Evolutionary conservation across 1,140 invertebrate species (phyloP), one percentile per base, ranked within the genome.

Genomic region (Harpegnathos saltator): DNA sequence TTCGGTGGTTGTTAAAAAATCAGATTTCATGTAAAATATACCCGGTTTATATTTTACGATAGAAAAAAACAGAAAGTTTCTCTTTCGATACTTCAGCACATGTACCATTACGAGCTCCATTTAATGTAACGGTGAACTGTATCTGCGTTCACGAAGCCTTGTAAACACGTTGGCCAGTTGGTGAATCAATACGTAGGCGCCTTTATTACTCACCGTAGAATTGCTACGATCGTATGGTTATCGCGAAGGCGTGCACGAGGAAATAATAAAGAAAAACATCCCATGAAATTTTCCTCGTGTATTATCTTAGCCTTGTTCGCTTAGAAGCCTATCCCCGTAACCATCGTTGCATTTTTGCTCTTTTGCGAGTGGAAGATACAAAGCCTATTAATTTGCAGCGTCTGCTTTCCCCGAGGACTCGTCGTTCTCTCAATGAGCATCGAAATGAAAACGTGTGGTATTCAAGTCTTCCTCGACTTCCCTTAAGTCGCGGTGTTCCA

Each of bases 101-200:
- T 11, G 38, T 9, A 44, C 38, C 38, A 44, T 44, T 44, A 44
- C 38, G 24, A 3, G 29, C 4, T 61, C 17, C 38, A 11, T 29
- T 26, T 61, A 61, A 61, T 61, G 24, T 24, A 62, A 29, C 15
- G 1, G 15, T 29, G 11, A 61, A 26, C 24, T 19, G 19, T 33
- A 44, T 44, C 7, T 9, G 38, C 38, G 38, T n/a, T n/a, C 38
- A 44, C 1, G 56, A 81, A 50, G 48, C 77, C 54, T 29, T 29
- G 59, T 22, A 19, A 29, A 33, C 59, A 14, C 17, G 17, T 5
- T 62, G n/a, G 66, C 12, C 24, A 38, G 48, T 56, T 44, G 44
- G 59, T 19, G 4, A 82, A 73, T 22, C 56, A 58, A 56, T 33
- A 24, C 1, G n/a, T 17, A 82, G 58, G 56, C 56, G 38, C 14